Evolutionary conservation across 2,888 invertebrate species (phyloP).

Genomic region (Clostera curtula): DNA sequence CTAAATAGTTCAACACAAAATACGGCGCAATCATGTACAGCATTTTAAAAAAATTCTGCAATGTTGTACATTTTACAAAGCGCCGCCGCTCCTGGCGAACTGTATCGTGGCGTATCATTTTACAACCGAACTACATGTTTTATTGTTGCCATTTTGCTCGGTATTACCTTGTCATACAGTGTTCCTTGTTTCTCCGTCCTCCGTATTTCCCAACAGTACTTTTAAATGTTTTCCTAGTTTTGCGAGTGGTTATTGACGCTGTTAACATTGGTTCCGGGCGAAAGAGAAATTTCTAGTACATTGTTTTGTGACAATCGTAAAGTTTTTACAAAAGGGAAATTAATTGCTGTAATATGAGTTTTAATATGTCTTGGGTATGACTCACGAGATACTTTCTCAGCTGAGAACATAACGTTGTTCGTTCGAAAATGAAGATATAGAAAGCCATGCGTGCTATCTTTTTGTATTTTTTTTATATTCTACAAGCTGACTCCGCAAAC

Average conservation of each 20-base stretch:
- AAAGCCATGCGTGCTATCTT: too few species aligned
- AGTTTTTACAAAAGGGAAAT: constrained; percentile 6
- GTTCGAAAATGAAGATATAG: too few species aligned
- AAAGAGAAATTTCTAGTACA: constrained; percentile 10
- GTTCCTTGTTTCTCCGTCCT: constrained; percentile 22
- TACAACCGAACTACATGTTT: constrained; percentile 25
- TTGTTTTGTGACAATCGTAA: constrained; percentile 2
- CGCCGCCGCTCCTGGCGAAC: background rate
- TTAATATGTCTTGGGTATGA: too few species aligned
- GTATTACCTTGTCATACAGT: constrained; percentile 29
- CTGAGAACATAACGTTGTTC: too few species aligned
- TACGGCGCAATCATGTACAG: constrained; percentile 8
- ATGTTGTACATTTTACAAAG: too few species aligned
- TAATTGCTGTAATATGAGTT: too few species aligned
- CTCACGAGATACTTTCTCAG: too few species aligned
- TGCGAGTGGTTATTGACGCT: constrained; percentile 17
- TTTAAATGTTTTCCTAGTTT: constrained; percentile 26
- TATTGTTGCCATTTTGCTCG: constrained; percentile 26
- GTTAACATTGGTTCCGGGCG: constrained; percentile 17
- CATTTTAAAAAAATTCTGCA: constrained; percentile 12
- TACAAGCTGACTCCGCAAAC: too few species aligned
- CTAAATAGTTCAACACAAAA: constrained; percentile 11
- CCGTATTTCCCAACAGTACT: constrained; percentile 29
- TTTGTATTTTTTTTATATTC: too few species aligned
- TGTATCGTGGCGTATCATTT: constrained; percentile 22